Evolutionary conservation across 2,797 vertebrate species (phyloP).

Genomic region (Gymnoscopelus braueri): DNA sequence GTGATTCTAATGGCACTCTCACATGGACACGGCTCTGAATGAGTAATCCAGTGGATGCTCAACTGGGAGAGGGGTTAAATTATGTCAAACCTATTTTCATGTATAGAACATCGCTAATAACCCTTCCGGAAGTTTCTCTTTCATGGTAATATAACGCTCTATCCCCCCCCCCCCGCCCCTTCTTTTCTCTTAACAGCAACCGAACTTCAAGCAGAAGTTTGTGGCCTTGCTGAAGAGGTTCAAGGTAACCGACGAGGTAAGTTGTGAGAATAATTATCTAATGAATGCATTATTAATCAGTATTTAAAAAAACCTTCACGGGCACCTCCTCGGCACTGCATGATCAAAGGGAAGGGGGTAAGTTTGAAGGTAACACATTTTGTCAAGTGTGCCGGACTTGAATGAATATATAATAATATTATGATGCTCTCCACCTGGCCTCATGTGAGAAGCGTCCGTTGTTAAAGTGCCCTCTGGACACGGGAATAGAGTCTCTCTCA

Average conservation of each 20-base stretch:
- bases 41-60: slow-evolving; percentile 65
- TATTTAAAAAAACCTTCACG: too few species aligned
- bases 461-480: slow-evolving; percentile 16
- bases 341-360: too few species aligned
- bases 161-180: background rate
- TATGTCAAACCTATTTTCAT: slow-evolving; percentile 42
- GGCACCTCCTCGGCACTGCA: too few species aligned
- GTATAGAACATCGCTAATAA: slow-evolving; percentile 25
- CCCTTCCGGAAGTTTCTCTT: slow-evolving; percentile 1
- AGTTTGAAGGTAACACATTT: too few species aligned
- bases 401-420: too few species aligned
- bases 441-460: too few species aligned
- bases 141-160: slow-evolving; percentile 13
- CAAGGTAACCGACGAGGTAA: slow-evolving; percentile 87
- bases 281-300: too few species aligned
- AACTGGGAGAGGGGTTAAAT: slow-evolving; percentile 49
- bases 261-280: slow-evolving; percentile 28
- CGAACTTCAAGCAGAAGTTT: slow-evolving; percentile 89
- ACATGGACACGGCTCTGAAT: slow-evolving; percentile 61
- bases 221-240: slow-evolving; percentile 87
- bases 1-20: slow-evolving; percentile 64
- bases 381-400: too few species aligned
- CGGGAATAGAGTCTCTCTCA: slow-evolving; percentile 32
- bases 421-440: too few species aligned
- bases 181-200: slow-evolving; percentile 75